Percentiles rank a stretch among this genome's conserved stretches.
phyloP scores from a whole-genome alignment of 1,140 invertebrate species.

The Asbolus verrucosus region DNA sequence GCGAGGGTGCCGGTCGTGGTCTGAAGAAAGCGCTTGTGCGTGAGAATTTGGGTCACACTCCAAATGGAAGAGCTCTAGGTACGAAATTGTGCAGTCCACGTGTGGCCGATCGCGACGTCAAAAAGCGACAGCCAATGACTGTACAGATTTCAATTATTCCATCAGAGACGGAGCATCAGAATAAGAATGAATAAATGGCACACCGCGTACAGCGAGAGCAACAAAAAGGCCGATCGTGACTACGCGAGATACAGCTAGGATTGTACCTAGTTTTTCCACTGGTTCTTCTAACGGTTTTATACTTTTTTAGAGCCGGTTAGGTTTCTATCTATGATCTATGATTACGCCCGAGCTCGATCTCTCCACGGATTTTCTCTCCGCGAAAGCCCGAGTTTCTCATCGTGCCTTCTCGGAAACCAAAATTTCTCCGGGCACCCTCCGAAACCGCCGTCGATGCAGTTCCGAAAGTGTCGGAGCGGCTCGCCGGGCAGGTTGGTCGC shows the following conservation, averaged over 20 bases:
- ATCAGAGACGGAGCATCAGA: not conserved
- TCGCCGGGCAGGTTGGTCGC: not conserved
- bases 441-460: too few species aligned
- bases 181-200: slow-evolving; percentile 42
- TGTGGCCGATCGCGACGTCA: not conserved
- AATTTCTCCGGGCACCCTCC: slow-evolving; percentile 7
- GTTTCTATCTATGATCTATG: slow-evolving; percentile 41
- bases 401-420: too few species aligned
- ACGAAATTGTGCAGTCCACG: not conserved
- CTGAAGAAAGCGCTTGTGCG: too few species aligned
- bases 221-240: slow-evolving; percentile 45
- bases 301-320: slow-evolving; percentile 44
- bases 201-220: slow-evolving; percentile 31
- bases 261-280: slow-evolving; percentile 47
- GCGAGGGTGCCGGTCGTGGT: too few species aligned
- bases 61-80: not conserved
- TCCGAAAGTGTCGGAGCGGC: too few species aligned
- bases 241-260: slow-evolving; percentile 49
- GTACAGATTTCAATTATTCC: slow-evolving; percentile 15
- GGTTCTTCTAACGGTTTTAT: slow-evolving; percentile 45
- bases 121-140: not conserved
- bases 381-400: not conserved
- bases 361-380: not conserved
- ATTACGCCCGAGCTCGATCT: not conserved
- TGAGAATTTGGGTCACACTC: not conserved